phyloP scores from a whole-genome alignment of 2,888 invertebrate genomes.

The Lasioglossum lativentre region DNA sequence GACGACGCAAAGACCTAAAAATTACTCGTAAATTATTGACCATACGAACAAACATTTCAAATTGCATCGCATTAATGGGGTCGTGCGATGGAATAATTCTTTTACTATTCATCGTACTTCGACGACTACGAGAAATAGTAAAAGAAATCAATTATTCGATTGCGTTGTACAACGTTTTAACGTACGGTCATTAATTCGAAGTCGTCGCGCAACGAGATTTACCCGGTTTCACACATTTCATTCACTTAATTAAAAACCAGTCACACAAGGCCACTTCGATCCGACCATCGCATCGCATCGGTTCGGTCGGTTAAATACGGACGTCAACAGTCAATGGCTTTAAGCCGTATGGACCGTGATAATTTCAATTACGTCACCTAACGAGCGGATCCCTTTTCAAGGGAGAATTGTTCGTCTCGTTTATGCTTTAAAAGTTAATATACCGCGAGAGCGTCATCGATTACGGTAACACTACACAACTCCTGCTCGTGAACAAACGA shows the following conservation, averaged over 20 bases:
- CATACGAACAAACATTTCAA: neutral
- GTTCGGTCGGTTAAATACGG: slow-evolving; percentile 14
- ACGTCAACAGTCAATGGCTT: slow-evolving; percentile 40
- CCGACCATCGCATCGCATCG: neutral
- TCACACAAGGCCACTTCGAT: neutral
- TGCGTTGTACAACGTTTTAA: neutral
- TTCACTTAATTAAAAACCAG: slow-evolving; percentile 25
- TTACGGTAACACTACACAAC: neutral
- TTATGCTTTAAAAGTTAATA: neutral
- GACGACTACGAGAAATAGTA: neutral
- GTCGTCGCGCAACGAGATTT: neutral
- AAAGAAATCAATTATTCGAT: neutral
- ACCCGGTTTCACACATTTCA: slow-evolving; percentile 28
- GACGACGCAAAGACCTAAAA: neutral
- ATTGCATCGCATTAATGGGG: neutral
- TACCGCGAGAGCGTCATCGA: neutral
- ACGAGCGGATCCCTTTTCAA: slow-evolving; percentile 49
- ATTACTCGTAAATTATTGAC: neutral
- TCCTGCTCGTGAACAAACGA: neutral
- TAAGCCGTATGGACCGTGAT: slow-evolving; percentile 38
- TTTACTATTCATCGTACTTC: neutral
- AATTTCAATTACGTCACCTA: slow-evolving; percentile 33
- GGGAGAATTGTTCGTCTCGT: slow-evolving; percentile 32
- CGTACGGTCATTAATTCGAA: neutral
- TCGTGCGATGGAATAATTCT: neutral